A percentile compares a stretch with the other conserved stretches of the same genome.
phyloP scores from a whole-genome alignment of 2,113 vertebrate genomes.

The Cinclus cinclus region DNA sequence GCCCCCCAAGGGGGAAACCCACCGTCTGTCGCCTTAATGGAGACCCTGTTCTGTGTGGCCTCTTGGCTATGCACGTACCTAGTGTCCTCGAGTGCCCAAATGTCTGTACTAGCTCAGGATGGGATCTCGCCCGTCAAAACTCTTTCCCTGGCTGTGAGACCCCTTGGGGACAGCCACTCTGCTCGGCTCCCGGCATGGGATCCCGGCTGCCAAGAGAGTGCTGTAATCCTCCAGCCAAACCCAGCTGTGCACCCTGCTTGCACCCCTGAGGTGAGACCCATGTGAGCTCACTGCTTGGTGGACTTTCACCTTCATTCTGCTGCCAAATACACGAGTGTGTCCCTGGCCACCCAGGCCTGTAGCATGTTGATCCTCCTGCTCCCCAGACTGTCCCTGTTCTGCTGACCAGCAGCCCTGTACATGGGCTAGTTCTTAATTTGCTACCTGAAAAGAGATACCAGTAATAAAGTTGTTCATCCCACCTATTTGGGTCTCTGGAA shows the following conservation, averaged over 20 bases:
- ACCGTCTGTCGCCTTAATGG: slow-evolving; percentile 49
- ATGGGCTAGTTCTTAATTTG: neutral
- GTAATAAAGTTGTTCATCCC: slow-evolving; percentile 48
- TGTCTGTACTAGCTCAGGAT: slow-evolving; percentile 25
- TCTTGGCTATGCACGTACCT: neutral
- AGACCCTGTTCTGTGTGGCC: slow-evolving; percentile 31
- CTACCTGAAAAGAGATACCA: neutral
- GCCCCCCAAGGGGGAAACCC: neutral
- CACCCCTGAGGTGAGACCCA: neutral
- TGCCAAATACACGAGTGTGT: neutral
- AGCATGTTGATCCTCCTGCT: slow-evolving; percentile 7
- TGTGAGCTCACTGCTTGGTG: neutral
- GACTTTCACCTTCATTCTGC: neutral
- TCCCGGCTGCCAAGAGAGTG: neutral
- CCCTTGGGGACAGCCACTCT: neutral
- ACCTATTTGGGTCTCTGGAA: accelerated
- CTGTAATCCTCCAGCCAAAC: accelerated
- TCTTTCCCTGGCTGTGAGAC: neutral
- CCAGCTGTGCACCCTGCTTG: neutral
- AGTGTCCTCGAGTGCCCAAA: neutral
- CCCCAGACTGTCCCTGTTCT: neutral
- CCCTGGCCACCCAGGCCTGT: neutral
- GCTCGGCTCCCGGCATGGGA: neutral
- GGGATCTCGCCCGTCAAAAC: neutral
- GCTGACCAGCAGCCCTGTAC: neutral